Conservation (phyloP, 1,140 invertebrate genomes). For the Lepidostoma basale region DNA sequence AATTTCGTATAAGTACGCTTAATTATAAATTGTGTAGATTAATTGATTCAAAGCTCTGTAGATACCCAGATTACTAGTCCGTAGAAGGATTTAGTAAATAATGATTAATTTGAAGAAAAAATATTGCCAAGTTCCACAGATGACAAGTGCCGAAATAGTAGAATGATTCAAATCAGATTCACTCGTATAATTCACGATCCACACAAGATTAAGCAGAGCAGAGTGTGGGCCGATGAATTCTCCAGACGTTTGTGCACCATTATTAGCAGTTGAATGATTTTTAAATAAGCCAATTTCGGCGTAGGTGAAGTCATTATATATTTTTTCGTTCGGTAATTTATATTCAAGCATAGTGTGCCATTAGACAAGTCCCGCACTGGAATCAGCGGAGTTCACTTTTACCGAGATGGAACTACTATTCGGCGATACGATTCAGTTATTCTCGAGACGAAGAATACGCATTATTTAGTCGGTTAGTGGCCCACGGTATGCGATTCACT, state of each 20-base stretch:
- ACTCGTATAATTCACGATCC: background rate
- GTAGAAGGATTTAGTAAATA: too few species aligned
- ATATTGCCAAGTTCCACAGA: too few species aligned
- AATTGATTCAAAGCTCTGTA: too few species aligned
- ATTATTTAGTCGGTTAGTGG: too few species aligned
- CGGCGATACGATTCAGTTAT: background rate
- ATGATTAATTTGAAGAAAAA: too few species aligned
- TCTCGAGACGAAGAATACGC: background rate
- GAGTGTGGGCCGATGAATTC: conserved; percentile 5
- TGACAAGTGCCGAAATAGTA: too few species aligned
- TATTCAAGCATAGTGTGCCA: background rate
- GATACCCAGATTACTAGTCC: too few species aligned
- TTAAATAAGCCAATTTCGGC: conserved; percentile 2
- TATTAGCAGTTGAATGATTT: conserved; percentile 7
- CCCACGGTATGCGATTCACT: too few species aligned
- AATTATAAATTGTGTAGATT: too few species aligned
- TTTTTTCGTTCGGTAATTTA: background rate
- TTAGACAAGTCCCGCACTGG: background rate
- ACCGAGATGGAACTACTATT: background rate
- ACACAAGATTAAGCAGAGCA: too few species aligned
- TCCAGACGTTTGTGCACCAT: conserved; percentile 4
- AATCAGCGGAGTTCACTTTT: conserved; percentile 5
- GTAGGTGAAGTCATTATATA: conserved; percentile 12
- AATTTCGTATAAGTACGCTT: too few species aligned
- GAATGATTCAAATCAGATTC: background rate